Percentiles rank a stretch among this genome's conserved stretches.
Conservation (phyloP, 1,140 invertebrate species). For the Aethina tumida region DNA sequence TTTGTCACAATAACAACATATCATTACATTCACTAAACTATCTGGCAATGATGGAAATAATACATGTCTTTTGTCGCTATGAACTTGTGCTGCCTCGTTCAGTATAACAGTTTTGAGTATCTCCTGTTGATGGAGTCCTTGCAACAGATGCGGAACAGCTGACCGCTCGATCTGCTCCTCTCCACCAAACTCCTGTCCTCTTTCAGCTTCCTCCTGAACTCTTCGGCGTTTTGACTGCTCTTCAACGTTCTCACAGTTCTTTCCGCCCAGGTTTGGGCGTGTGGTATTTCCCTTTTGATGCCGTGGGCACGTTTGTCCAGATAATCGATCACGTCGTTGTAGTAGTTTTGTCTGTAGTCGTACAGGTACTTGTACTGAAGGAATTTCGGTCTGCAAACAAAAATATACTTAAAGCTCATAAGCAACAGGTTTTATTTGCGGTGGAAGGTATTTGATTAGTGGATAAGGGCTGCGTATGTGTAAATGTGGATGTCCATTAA, state of each 20-base stretch:
- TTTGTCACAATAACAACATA: too few species aligned
- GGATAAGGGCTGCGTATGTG: too few species aligned
- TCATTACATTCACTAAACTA: too few species aligned
- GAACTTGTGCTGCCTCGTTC: too few species aligned
- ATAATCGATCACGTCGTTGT: conserved; percentile 73
- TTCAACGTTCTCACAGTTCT: conserved; percentile 60
- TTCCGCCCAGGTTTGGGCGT: conserved; percentile 73
- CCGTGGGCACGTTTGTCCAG: conserved; percentile 64
- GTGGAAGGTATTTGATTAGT: too few species aligned
- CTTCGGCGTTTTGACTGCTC: conserved; percentile 33
- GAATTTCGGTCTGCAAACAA: conserved; percentile 53
- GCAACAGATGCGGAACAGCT: conserved; percentile 27
- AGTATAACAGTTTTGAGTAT: conserved; percentile 8
- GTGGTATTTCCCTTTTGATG: conserved; percentile 54
- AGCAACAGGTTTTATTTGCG: too few species aligned
- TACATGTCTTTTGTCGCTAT: too few species aligned
- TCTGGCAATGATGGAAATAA: too few species aligned
- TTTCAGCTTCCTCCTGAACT: conserved; percentile 18
- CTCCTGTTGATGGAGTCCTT: conserved; percentile 30
- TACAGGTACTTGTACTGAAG: conserved; percentile 73
- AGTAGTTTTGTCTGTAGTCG: conserved; percentile 74
- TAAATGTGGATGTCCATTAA: too few species aligned
- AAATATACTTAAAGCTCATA: conserved; percentile 1
- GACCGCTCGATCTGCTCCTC: conserved; percentile 26
- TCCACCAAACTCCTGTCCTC: conserved; percentile 28